These are phyloP conservation scores for Epizoanthus stellaris DNA, from an alignment of 92 coral and sea anemone species.

Conservation along the genomic window DNA sequence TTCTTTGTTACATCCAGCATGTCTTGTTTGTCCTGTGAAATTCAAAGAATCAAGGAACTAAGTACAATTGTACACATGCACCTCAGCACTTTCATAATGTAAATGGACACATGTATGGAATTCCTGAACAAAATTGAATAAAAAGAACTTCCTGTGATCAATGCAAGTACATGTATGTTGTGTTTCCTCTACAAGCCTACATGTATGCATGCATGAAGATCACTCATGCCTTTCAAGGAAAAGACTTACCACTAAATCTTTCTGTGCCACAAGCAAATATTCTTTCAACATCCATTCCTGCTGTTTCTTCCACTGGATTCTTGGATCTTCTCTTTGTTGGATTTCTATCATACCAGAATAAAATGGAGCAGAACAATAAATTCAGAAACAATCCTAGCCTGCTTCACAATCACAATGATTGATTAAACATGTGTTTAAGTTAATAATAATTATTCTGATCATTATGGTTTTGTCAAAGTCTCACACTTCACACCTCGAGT, in stretches of 20 bases:
- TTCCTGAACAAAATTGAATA: too few species aligned
- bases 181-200: too few species aligned
- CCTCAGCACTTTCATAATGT: too few species aligned
- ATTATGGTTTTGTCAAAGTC: neutral
- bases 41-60: neutral
- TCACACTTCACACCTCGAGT: neutral
- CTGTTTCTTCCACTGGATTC: constrained; percentile 85
- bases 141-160: too few species aligned
- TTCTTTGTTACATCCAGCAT: constrained; percentile 86
- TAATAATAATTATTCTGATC: neutral
- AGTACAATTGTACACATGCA: too few species aligned
- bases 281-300: constrained; percentile 90
- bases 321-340: constrained; percentile 91
- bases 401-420: neutral
- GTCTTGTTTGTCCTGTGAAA: constrained; percentile 83
- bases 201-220: too few species aligned
- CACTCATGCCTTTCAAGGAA: too few species aligned
- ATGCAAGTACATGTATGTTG: too few species aligned
- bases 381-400: neutral
- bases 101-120: too few species aligned
- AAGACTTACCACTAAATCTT: constrained; percentile 74
- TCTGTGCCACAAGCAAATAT: constrained; percentile 82
- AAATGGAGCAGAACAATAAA: neutral
- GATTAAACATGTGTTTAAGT: too few species aligned
- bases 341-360: constrained; percentile 63